Evolutionary conservation across 2,113 vertebrate genomes (phyloP).

Genomic region (Ophthalmolycus amberensis): DNA sequence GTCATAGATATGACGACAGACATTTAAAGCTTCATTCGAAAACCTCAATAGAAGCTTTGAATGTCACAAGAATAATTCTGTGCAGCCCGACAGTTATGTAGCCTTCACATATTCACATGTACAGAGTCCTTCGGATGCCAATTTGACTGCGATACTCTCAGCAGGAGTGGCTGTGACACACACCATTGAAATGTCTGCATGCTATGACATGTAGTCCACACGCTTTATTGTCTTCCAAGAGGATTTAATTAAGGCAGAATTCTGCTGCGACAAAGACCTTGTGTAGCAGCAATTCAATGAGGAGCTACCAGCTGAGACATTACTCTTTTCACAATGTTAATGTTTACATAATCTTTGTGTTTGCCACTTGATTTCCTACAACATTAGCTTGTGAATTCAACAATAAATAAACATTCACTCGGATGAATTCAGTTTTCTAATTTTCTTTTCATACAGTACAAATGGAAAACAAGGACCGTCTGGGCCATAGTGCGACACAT

Average conservation of each 20-base stretch:
- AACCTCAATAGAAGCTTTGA: neutral
- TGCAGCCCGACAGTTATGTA: neutral
- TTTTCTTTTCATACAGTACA: neutral
- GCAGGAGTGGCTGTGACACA: neutral
- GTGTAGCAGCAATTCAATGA: constrained; percentile 9
- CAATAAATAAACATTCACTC: constrained; percentile 7
- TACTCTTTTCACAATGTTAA: neutral
- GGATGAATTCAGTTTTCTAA: neutral
- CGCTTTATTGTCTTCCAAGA: constrained; percentile 21
- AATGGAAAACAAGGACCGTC: constrained; percentile 23
- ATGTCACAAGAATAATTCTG: neutral
- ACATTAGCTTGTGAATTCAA: neutral
- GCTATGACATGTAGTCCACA: constrained; percentile 1
- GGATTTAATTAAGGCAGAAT: constrained; percentile 21
- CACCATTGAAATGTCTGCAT: neutral
- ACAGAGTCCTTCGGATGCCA: neutral
- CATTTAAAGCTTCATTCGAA: neutral
- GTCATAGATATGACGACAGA: neutral
- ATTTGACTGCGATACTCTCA: neutral
- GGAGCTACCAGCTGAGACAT: neutral
- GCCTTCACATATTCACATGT: neutral
- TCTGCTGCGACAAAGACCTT: constrained; percentile 6
- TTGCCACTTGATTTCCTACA: constrained; percentile 9
- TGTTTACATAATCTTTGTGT: neutral
- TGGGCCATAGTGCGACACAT: neutral